phyloP scores from a whole-genome alignment of 2,888 invertebrate genomes.

The Ennomos fuscantarius region DNA sequence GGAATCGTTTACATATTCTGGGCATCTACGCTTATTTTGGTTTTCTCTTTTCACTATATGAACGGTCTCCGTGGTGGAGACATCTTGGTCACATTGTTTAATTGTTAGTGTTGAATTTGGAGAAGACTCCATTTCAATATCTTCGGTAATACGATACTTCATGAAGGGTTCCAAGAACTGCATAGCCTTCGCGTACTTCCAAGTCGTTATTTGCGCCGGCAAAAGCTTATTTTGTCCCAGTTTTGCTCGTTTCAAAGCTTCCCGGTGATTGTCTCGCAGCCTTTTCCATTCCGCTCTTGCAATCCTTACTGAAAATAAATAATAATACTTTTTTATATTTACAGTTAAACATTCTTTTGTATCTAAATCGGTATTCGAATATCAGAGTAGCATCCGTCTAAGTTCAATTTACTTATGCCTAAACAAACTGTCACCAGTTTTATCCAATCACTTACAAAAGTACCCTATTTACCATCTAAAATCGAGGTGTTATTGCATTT shows the following conservation, averaged over 20 bases:
- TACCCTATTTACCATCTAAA: slow-evolving; percentile 61
- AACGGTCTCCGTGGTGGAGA: slow-evolving; percentile 56
- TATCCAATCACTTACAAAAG: background rate
- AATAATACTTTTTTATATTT: background rate
- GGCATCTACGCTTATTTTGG: slow-evolving; percentile 54
- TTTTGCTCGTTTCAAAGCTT: slow-evolving; percentile 75
- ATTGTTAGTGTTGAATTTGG: slow-evolving; percentile 28
- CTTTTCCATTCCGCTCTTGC: slow-evolving; percentile 79
- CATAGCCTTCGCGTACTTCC: slow-evolving; percentile 80
- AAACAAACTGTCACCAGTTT: background rate
- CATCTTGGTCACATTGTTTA: slow-evolving; percentile 60
- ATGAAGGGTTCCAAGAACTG: slow-evolving; percentile 78
- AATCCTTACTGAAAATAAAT: slow-evolving; percentile 63
- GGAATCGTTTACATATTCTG: slow-evolving; percentile 39
- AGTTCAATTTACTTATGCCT: background rate
- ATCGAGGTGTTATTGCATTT: slow-evolving; percentile 63
- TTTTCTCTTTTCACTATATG: slow-evolving; percentile 42
- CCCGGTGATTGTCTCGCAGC: slow-evolving; percentile 74
- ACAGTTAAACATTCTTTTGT: background rate
- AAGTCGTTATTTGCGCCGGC: slow-evolving; percentile 77
- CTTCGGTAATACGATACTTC: slow-evolving; percentile 78
- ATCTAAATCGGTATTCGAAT: background rate
- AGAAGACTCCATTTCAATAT: slow-evolving; percentile 69
- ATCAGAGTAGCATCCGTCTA: background rate
- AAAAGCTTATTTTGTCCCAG: slow-evolving; percentile 75